Conservation (phyloP, 2,888 invertebrate species). For the Campopleginae sp. region DNA sequence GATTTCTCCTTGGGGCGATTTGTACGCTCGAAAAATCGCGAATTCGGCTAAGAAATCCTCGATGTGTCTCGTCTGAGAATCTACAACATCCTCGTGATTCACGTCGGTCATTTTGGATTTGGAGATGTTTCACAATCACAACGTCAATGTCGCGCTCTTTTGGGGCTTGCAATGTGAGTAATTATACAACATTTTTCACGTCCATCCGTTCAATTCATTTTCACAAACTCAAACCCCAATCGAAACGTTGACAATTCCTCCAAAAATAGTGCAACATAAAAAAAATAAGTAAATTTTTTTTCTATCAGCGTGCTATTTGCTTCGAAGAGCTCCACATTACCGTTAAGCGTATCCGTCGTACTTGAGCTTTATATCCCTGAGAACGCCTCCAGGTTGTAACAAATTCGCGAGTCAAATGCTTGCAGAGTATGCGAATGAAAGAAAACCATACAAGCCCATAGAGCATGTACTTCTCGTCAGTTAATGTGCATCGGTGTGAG, state of each 20-base stretch:
- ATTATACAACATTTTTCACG: not conserved
- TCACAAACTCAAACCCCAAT: not conserved
- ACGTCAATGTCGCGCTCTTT: conserved; percentile 80
- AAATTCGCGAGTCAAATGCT: not conserved
- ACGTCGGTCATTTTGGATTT: not conserved
- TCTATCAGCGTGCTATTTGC: not conserved
- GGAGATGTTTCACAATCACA: conserved; percentile 81
- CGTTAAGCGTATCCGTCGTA: conserved; percentile 17
- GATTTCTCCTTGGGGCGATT: not conserved
- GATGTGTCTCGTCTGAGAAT: not conserved
- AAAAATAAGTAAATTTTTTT: not conserved
- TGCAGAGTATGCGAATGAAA: not conserved
- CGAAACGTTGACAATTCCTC: not conserved
- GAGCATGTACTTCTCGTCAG: not conserved
- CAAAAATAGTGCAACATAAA: not conserved
- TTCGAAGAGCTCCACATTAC: not conserved
- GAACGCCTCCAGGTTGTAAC: conserved; percentile 1
- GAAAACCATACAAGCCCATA: not conserved
- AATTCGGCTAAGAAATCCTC: not conserved
- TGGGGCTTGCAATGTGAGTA: conserved; percentile 81
- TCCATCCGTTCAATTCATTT: not conserved
- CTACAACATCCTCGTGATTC: not conserved
- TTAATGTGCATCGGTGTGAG: not conserved
- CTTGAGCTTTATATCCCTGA: conserved; percentile 15
- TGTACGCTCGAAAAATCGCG: not conserved